Base-by-base conservation (phyloP, 2,888 invertebrate species). In the Ceriagrion tenellum region DNA sequence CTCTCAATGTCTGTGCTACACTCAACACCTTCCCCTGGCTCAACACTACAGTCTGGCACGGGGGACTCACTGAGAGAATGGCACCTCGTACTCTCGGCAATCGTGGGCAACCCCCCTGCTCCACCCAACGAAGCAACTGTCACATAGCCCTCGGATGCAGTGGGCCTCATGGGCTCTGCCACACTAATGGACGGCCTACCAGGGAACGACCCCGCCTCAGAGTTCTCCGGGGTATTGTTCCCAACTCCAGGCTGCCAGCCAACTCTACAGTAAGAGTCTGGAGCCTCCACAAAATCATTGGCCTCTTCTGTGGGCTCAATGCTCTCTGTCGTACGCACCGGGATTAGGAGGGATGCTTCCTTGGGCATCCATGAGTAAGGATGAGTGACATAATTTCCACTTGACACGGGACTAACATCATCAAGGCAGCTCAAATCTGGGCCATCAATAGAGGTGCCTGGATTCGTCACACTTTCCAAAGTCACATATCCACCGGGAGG, bases 231-330 rank as follows among this genome's bases (percentile, higher is more conserved):
- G 47, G 47, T 47, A 23, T 40, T 23, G 13, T 89, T 59, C 55
- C 59, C 95, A 55, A 88, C 20, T 20, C 56, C 90, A 26, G 95
- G 89, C 59, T 81, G 88, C 95, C 95, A 95, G 30, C 95, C 95
- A 56, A 95, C 88, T 40, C 95, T 55, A 95, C 95, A 95, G 30
- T 95, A 95, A 20, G 95, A 95, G 55, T 89, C 95, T 4, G 95
- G 95, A 95, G 95, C 63, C n/a, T 81, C 81, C 88, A 88, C 95
- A 89, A 74, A 93, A 35, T n/a, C 69, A 93, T 69, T 69, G 4
- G 8, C 69, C 47, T 93, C 93, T 40, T 93, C 93, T 3, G n/a
- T 55, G 63, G 93, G 16, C 23, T 40, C 47, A 23, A 35, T 40
- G 47, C 69, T 47, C 16, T 69, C 93, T 10, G 63, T 69, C 8